phyloP scores from a whole-genome alignment of 92 coral and sea anemone genomes.

The Virgularia gustaviana region DNA sequence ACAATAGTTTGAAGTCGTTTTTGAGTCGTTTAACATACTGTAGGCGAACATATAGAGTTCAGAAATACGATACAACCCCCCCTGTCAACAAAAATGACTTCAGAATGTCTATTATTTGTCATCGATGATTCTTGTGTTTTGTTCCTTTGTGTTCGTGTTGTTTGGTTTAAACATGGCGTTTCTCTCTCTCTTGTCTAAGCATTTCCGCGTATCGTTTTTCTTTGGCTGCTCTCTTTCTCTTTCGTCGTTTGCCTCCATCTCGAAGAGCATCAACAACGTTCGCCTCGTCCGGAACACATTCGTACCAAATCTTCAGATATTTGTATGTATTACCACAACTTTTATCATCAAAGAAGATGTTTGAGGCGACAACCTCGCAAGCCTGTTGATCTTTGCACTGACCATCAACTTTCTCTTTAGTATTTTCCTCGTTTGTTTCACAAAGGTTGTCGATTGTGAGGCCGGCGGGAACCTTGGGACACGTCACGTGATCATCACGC shows the following conservation, averaged over 20 bases:
- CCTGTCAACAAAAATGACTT: slow-evolving; percentile 41
- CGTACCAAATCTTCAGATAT: slow-evolving; percentile 99
- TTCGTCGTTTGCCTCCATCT: slow-evolving; percentile 95
- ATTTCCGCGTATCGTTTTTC: slow-evolving; percentile 81
- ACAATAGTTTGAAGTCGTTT: background rate
- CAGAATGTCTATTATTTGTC: background rate
- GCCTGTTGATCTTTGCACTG: slow-evolving; percentile 99
- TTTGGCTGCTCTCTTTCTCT: slow-evolving; percentile 95
- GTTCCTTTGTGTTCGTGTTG: background rate
- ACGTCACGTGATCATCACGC: slow-evolving; percentile 99
- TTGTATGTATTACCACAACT: slow-evolving; percentile 95
- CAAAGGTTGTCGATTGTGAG: slow-evolving; percentile 82
- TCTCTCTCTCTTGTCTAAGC: slow-evolving; percentile 30
- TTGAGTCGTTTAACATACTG: too few relatives aligned
- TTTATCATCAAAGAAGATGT: slow-evolving; percentile 98
- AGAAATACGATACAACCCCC: slow-evolving; percentile 2
- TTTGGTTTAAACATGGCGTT: slow-evolving; percentile 6
- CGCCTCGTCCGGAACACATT: slow-evolving; percentile 96
- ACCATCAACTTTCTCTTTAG: slow-evolving; percentile 72
- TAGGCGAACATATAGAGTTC: too few relatives aligned
- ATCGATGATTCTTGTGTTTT: slow-evolving; percentile 3
- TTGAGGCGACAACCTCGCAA: slow-evolving; percentile 97
- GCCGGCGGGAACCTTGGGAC: slow-evolving; percentile 97
- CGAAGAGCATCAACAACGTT: slow-evolving; percentile 94
- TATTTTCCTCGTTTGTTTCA: slow-evolving; percentile 72